These are phyloP conservation scores for Athripsodes cinereus DNA, from an alignment of 2,888 invertebrate genomes.

Conservation along the genomic window DNA sequence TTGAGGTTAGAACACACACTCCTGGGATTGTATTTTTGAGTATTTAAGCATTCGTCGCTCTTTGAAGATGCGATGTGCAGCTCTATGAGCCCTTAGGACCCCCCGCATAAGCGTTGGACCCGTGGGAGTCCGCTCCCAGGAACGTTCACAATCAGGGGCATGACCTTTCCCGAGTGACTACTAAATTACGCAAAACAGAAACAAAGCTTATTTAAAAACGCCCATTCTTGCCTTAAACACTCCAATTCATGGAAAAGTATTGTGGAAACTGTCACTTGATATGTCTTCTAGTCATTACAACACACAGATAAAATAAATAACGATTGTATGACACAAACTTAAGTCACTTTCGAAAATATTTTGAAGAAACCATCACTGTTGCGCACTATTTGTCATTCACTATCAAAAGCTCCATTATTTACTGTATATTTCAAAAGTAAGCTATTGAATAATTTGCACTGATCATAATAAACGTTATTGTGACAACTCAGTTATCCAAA, in stretches of 20 bases:
- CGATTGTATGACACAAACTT: slow-evolving; percentile 7
- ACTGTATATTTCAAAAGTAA: too few relatives aligned
- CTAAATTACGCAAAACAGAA: slow-evolving; percentile 45
- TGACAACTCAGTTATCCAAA: too few relatives aligned
- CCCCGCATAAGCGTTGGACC: not conserved
- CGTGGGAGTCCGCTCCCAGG: not conserved
- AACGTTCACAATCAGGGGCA: slow-evolving; percentile 37
- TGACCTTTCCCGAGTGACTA: slow-evolving; percentile 50
- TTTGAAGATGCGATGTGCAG: not conserved
- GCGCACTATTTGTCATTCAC: slow-evolving; percentile 16
- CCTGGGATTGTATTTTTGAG: not conserved
- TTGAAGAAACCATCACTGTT: slow-evolving; percentile 32
- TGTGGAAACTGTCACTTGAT: not conserved
- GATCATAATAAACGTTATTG: too few relatives aligned
- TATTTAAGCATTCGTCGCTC: not conserved
- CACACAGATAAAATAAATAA: slow-evolving; percentile 5
- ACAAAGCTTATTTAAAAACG: slow-evolving; percentile 19
- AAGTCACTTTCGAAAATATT: slow-evolving; percentile 50
- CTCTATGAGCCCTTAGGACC: not conserved
- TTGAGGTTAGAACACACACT: slow-evolving; percentile 11
- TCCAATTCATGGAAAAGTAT: not conserved
- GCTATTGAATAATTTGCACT: too few relatives aligned
- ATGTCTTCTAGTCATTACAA: not conserved
- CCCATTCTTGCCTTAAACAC: not conserved
- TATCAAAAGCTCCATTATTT: too few relatives aligned